A percentile compares a stretch with the other conserved stretches of the same genome.
Conservation (phyloP, 2,797 vertebrate species). For the Hydrolagus colliei region DNA sequence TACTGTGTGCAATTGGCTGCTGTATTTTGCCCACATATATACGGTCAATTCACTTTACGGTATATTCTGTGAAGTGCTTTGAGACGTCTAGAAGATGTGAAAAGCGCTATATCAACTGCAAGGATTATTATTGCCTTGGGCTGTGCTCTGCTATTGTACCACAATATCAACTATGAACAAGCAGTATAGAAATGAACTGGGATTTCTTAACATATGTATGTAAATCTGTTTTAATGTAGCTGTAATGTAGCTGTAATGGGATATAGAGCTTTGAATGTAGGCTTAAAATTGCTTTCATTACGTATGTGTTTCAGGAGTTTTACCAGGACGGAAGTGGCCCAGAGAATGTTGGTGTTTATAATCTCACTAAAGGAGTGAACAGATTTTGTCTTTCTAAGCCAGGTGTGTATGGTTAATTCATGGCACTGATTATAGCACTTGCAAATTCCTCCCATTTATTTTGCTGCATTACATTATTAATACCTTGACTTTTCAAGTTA, state of each 20-base stretch:
- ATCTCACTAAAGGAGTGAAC: slow-evolving; percentile 93
- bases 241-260: neutral
- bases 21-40: too few species aligned
- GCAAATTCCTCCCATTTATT: neutral
- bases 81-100: too few species aligned
- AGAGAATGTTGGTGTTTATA: slow-evolving; percentile 94
- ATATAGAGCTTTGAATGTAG: neutral
- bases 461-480: neutral
- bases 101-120: too few species aligned
- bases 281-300: slow-evolving; percentile 28
- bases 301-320: slow-evolving; percentile 72
- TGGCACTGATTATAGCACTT: slow-evolving; percentile 35
- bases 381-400: slow-evolving; percentile 97
- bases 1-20: too few species aligned
- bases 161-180: too few species aligned
- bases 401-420: slow-evolving; percentile 54
- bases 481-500: too few species aligned
- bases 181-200: too few species aligned
- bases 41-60: too few species aligned
- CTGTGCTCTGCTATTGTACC: neutral
- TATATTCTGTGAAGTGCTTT: too few species aligned
- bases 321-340: slow-evolving; percentile 94
- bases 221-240: neutral
- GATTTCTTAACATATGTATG: too few species aligned
- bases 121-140: neutral